phyloP scores from a whole-genome alignment of 2,797 vertebrate genomes.

The Chloroceryle amazona region DNA sequence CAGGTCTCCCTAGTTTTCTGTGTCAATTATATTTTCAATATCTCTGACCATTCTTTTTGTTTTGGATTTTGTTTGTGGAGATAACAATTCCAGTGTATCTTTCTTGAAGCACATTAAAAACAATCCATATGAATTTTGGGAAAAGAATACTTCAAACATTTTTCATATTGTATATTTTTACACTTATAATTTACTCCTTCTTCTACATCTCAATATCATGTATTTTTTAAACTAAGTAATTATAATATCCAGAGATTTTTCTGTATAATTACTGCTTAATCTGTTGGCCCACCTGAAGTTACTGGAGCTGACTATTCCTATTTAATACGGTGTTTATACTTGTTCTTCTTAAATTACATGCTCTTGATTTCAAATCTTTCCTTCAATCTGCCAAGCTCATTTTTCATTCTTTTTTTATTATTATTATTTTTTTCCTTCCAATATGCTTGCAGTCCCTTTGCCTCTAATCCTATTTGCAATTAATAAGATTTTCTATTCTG shows the following conservation, averaged over 20 bases:
- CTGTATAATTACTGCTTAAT: background rate
- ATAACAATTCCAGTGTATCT: background rate
- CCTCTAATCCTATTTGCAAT: background rate
- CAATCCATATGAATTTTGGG: background rate
- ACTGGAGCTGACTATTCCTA: background rate
- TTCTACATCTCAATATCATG: background rate
- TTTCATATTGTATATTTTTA: background rate
- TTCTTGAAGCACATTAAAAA: background rate
- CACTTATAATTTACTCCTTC: background rate
- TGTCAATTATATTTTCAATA: background rate
- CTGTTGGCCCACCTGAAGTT: background rate
- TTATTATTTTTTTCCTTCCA: background rate
- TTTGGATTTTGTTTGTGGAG: background rate
- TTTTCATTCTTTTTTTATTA: background rate
- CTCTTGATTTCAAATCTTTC: background rate
- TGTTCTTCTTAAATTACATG: background rate
- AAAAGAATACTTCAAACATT: background rate
- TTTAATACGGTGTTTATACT: background rate
- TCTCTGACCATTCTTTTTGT: background rate
- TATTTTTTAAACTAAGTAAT: background rate
- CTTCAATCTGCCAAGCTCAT: background rate
- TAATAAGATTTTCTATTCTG: background rate
- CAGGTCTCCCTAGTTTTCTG: background rate
- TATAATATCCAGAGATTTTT: background rate
- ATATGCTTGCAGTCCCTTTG: background rate